Base-by-base conservation (phyloP, 2,888 invertebrate species). In the Andrena haemorrhoa region DNA sequence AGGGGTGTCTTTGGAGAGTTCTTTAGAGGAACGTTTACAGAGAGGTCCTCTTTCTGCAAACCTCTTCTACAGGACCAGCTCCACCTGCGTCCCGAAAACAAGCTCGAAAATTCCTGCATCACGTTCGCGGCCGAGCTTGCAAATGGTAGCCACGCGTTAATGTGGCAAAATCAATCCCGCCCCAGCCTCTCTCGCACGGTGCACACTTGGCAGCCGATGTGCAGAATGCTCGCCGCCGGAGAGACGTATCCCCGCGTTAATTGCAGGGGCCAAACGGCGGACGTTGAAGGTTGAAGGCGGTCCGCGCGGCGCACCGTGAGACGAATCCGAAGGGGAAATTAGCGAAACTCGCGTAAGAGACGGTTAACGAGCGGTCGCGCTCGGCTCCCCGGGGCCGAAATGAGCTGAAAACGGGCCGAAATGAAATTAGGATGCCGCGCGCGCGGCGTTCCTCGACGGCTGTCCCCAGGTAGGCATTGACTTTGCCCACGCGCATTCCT, bases 351-450 rank as follows among this genome's bases (percentile, higher is more conserved):
- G 71, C 41, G 31, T 5, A 53, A 47, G n/a, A 47, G 47, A 60
- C 61, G 60, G 7, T 51, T 65, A 71, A 78, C 70, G 51, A 64
- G 64, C 61, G 29, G 29, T 74, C 33, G 51, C 77, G 35, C 29
- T 47, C 58, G 68, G 47, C 53, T 60, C 64, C 10, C 33, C 56
- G 51, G 49, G 35, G 8, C 35, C 70, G 80, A 77, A 70, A 80
- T 63, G 75, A 80, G 47, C 53, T 23, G 71, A 73, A 83, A 83
- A 75, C 29, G 64, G 75, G 53, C 68, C 31, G 82, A 84, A 78
- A 82, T 83, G 72, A 86, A 85, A 80, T 88, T 86, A 79, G 88
- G 78, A 88, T 88, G 78, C 83, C 82, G 61, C 73, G 51, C 73
- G 70, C 73, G 51, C 73, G 70, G 51, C 79, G 81, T 82, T 84